A percentile compares a stretch with the other conserved stretches of the same genome.
Evolutionary conservation across 1,140 invertebrate species (phyloP).

Genomic region (Drosophila tropicalis): DNA sequence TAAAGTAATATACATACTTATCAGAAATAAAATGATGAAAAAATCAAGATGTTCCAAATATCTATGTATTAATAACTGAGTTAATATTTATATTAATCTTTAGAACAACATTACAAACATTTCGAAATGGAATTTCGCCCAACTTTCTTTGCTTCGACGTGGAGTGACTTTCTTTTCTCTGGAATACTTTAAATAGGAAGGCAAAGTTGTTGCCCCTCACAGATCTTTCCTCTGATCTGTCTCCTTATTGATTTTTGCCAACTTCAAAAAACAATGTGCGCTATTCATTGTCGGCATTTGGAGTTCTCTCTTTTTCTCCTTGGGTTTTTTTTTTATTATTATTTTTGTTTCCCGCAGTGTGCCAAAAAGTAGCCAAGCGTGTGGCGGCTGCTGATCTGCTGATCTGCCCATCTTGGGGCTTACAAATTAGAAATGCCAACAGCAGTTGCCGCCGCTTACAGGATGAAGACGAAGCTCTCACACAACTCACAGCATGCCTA

Average conservation of each 20-base stretch:
- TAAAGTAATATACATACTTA: no score
- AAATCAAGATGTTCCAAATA: no score
- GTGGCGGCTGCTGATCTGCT: constrained; percentile 46
- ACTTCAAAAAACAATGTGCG: constrained; percentile 57
- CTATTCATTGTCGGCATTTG: constrained; percentile 76
- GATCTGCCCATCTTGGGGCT: constrained; percentile 60
- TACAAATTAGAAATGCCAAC: constrained; percentile 77
- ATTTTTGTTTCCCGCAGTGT: constrained; percentile 54
- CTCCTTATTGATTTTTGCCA: constrained; percentile 1
- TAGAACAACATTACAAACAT: no score
- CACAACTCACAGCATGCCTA: constrained; percentile 30
- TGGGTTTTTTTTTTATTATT: constrained; percentile 3
- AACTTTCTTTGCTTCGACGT: neutral
- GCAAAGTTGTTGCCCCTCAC: neutral
- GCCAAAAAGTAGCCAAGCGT: constrained; percentile 79
- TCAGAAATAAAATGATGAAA: no score
- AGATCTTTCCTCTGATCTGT: neutral
- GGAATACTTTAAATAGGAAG: neutral
- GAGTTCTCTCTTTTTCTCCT: constrained; percentile 41
- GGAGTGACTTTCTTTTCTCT: neutral
- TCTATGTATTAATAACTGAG: no score
- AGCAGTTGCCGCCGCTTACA: constrained; percentile 55
- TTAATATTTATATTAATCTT: no score
- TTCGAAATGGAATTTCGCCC: no score
- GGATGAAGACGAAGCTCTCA: constrained; percentile 53